phyloP scores from a whole-genome alignment of 2,888 invertebrate species.

The Ypsolopha scabrella region DNA sequence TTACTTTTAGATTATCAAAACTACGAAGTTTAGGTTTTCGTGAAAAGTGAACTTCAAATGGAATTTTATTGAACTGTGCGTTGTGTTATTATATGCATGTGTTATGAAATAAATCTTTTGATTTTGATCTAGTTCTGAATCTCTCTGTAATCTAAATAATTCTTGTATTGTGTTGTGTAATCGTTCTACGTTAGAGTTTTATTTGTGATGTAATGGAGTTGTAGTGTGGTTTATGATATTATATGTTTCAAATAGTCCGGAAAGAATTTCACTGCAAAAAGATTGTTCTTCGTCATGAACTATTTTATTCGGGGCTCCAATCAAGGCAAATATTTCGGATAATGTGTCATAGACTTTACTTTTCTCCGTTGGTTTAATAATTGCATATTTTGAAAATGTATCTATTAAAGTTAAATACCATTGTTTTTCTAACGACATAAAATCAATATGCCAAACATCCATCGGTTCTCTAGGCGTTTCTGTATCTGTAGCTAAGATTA shows the following conservation, averaged over 20 bases:
- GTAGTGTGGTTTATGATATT: constrained; percentile 11
- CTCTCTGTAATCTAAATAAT: constrained; percentile 5
- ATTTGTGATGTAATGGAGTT: constrained; percentile 12
- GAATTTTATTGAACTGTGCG: constrained; percentile 6
- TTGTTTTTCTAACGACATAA: constrained; percentile 11
- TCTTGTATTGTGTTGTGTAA: constrained; percentile 11
- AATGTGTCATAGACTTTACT: constrained; percentile 12
- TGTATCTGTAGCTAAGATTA: too few relatives aligned
- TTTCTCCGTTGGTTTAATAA: constrained; percentile 10
- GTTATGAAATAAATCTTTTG: constrained; percentile 7
- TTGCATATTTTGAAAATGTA: constrained; percentile 13
- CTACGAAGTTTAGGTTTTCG: constrained; percentile 8
- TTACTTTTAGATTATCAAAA: constrained; percentile 7
- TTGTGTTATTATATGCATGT: constrained; percentile 8
- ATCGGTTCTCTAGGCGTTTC: too few relatives aligned
- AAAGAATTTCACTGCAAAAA: constrained; percentile 12
- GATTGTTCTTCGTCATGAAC: constrained; percentile 12
- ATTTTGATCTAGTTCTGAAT: constrained; percentile 6
- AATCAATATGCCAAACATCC: too few relatives aligned
- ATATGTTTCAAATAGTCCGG: constrained; percentile 11
- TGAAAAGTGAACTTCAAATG: constrained; percentile 8
- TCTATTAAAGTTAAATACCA: constrained; percentile 14
- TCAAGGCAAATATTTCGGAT: constrained; percentile 11
- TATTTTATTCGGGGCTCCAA: constrained; percentile 11
- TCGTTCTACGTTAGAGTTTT: constrained; percentile 12